phyloP scores from a whole-genome alignment of 1,140 invertebrate genomes.

The Mycetomoellerius zeteki region DNA sequence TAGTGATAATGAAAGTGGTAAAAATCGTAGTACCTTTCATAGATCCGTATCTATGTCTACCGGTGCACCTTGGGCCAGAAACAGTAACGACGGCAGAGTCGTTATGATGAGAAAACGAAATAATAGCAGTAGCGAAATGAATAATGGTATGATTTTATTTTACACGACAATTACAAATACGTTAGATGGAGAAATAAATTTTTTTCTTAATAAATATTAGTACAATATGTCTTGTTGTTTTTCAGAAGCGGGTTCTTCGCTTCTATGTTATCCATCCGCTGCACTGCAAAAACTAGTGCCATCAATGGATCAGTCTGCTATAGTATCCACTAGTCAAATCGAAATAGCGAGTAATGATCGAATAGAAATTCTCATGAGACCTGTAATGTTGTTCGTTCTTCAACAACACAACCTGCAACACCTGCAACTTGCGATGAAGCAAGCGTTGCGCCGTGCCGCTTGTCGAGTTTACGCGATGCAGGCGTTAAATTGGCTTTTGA shows the following conservation, averaged over 20 bases:
- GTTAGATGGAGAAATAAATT: not conserved
- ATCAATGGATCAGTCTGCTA: conserved; percentile 88
- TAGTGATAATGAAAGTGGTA: conserved; percentile 87
- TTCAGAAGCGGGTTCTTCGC: conserved; percentile 90
- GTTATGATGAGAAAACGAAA: conserved; percentile 91
- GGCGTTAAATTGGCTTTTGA: conserved; percentile 97
- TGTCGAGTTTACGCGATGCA: conserved; percentile 96
- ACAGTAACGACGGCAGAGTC: conserved; percentile 88
- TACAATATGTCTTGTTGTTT: conserved; percentile 9
- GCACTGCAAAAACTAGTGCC: conserved; percentile 92
- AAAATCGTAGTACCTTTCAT: conserved; percentile 89
- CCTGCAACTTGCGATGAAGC: conserved; percentile 93
- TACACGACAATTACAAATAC: not conserved
- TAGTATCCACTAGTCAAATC: conserved; percentile 83
- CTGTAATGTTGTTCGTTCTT: conserved; percentile 94
- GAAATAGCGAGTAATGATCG: conserved; percentile 83
- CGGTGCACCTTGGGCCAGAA: conserved; percentile 88
- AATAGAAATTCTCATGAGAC: conserved; percentile 88
- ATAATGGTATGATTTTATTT: conserved; percentile 73
- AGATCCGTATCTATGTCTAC: conserved; percentile 91
- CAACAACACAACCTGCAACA: conserved; percentile 95
- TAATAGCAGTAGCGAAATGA: conserved; percentile 91
- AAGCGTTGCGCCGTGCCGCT: conserved; percentile 93
- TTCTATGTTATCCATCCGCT: conserved; percentile 94
- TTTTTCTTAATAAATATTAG: not conserved